Evolutionary conservation across 2,113 vertebrate genomes (phyloP), one percentile per base, ranked within the genome.

Genomic region (Apteryx owenii): DNA sequence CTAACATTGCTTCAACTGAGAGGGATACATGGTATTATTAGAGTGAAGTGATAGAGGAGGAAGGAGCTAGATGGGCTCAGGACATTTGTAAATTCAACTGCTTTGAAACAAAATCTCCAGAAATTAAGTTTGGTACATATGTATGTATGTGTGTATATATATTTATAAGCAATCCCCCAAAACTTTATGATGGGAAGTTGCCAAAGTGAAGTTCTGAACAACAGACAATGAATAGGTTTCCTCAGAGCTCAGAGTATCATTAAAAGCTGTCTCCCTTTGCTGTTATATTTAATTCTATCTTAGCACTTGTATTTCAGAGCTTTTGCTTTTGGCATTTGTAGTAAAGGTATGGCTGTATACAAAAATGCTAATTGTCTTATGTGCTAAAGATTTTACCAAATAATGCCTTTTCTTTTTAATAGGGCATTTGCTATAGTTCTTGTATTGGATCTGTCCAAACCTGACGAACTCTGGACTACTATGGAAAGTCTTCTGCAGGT

Each of bases 381-480:
- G 12, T 0, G 0, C 46, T 23, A 36, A 77, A 54, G 33, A 13
- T 72, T 33, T 88, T 69, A 82, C 42, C 36, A 77, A n/a, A 68
- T 69, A 87, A 72, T n/a, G 78, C 70, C 81, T 83, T 61, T 38
- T 68, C 29, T 21, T 94, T 93, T 96, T 75, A 95, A 88, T 96
- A 99, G 99, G 94, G 98, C 98, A 38, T 98, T 99, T 95, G 98
- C 99, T 95, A 69, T 98, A 83, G 98, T 99, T 90, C 98, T 99
- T 71, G 97, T 99, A 65, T 66, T 99, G 98, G 99, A 99, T 95
- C 97, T 99, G 85, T 99, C 99, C 38, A 99, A 98, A 95, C 99
- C 99, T 79, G 98, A 98, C 33, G 94, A 97, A n/a, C 98, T 99
- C 64, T 99, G 99, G 99, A 96, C 92, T 46, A 99, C 99, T 40